These are phyloP conservation scores for Rhinatrema bivittatum DNA, from an alignment of 2,797 vertebrate genomes.

Conservation along the genomic window DNA sequence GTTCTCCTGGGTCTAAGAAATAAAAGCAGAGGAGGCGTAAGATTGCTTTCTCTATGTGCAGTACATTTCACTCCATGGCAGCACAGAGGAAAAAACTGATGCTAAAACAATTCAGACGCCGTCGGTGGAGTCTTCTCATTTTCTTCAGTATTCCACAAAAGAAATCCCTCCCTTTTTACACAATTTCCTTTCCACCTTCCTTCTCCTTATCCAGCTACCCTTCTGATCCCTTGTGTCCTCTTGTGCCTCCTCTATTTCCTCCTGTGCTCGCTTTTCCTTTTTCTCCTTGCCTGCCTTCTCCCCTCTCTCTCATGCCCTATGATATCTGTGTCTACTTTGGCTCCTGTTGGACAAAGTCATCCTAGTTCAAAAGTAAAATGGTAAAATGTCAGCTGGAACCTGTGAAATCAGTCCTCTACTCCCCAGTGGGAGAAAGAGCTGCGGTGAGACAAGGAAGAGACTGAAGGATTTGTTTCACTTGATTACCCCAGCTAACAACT, in stretches of 20 bases:
- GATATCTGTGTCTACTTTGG: not conserved
- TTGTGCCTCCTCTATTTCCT: too few species aligned
- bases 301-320: too few species aligned
- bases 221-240: too few species aligned
- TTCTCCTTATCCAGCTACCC: too few species aligned
- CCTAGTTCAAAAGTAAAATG: not conserved
- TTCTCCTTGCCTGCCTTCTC: too few species aligned
- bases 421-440: not conserved
- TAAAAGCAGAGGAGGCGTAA: too few species aligned
- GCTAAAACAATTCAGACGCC: slow-evolving; percentile 10
- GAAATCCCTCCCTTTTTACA: not conserved
- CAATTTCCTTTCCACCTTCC: too few species aligned
- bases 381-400: not conserved
- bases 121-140: slow-evolving; percentile 8
- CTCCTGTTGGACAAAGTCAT: slow-evolving; percentile 2
- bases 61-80: slow-evolving; percentile 43
- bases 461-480: slow-evolving; percentile 5
- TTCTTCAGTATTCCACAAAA: too few species aligned
- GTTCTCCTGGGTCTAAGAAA: slow-evolving; percentile 60
- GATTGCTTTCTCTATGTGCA: too few species aligned
- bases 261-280: too few species aligned
- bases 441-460: not conserved
- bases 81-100: slow-evolving; percentile 31
- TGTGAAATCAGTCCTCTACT: accelerated
- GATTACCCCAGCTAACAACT: not conserved